Evolutionary conservation across 2,113 vertebrate genomes (phyloP).

Genomic region (Parus major): DNA sequence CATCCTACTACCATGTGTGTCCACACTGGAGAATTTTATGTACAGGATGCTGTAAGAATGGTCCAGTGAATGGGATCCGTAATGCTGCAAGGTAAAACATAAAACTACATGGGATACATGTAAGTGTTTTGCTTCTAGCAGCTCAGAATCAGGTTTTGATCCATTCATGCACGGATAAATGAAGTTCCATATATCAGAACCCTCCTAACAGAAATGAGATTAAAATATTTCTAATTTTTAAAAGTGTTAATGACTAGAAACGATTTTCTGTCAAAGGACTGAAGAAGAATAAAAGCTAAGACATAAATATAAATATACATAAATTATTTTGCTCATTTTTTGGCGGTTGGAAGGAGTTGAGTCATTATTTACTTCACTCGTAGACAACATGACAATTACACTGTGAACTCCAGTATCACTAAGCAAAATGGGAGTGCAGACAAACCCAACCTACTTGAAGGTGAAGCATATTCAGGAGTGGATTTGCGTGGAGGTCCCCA

Average conservation of each 20-base stretch:
- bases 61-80: not conserved
- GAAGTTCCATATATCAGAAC: conserved; percentile 28
- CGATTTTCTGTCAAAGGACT: not conserved
- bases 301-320: not conserved
- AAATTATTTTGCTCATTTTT: not conserved
- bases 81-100: not conserved
- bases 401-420: not conserved
- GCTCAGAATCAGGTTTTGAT: conserved; percentile 38
- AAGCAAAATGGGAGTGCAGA: not conserved
- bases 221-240: not conserved
- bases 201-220: conserved; percentile 53
- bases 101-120: not conserved
- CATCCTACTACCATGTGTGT: not conserved
- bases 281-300: not conserved
- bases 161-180: conserved; percentile 25
- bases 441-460: conserved; percentile 86
- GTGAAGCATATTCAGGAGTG: conserved; percentile 83
- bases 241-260: not conserved
- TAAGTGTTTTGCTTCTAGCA: conserved; percentile 38
- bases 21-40: not conserved
- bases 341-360: not conserved
- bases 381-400: not conserved
- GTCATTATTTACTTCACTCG: not conserved
- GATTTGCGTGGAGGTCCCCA: conserved; percentile 87
- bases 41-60: not conserved